Evolutionary conservation across 92 coral and sea anemone genomes (phyloP), one percentile per base, ranked within the genome.

Genomic region (Epizoanthus ramosus): DNA sequence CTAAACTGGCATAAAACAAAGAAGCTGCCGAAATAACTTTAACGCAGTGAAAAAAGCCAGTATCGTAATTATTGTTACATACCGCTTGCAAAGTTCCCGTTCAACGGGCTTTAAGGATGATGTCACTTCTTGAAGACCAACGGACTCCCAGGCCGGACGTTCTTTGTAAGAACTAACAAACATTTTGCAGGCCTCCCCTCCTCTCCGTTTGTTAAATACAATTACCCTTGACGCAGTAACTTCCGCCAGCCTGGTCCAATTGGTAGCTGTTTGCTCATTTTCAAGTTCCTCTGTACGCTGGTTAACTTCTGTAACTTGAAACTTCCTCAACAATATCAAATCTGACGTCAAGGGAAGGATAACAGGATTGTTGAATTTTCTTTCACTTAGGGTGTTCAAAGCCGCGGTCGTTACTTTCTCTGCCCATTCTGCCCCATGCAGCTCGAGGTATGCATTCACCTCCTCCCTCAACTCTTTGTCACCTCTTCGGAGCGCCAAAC

Each of bases 141-240:
- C 19, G 2, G 67, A 19, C 19, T 71, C 57, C 89, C 92, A 89
- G 16, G 69, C 56, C 3, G 92, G 89, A 2, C 87, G 21, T 24
- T 68, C 52, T 66, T 47, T 18, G 35, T 67, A 89, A 3, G 68
- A 13, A 8, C 2, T 2, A 1, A 81, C 68, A 0, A 5, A 16
- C 76, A 81, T 75, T 61, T 64, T 81, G 0, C 89, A 75, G 6
- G 89, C 85, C 64, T 89, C 87, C 1, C 92, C 92, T 19, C 87
- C 84, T 1, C 89, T 68, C 9, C 92, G 6, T 19, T 85, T 89
- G 64, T 85, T 85, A 43, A 89, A 85, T 5, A 86, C 50, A 17
- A 89, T 82, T 4, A 57, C 45, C 12, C 87, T 5, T 33, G 72
- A 12, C 14, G 22, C 72, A 0, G 65, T 16, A 18, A n/a, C 31